A percentile compares a stretch with the other conserved stretches of the same genome.
These are phyloP conservation scores for Dipodomys ordii DNA, from an alignment of 2,113 vertebrate species.

Conservation along the genomic window DNA sequence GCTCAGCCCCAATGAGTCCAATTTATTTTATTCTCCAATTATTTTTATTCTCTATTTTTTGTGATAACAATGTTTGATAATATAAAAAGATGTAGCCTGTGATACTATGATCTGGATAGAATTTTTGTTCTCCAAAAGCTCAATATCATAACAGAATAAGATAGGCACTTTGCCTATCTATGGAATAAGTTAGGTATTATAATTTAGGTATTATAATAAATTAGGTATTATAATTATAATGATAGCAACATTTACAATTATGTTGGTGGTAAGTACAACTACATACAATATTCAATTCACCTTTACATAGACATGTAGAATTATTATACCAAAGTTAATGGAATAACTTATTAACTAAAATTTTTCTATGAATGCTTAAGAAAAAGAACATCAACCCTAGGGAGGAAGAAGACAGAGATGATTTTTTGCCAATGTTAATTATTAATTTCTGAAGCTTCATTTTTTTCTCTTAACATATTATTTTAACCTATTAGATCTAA, in stretches of 20 bases:
- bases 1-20: too few species aligned
- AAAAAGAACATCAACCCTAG: not conserved
- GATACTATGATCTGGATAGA: not conserved
- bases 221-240: not conserved
- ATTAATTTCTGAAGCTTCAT: not conserved
- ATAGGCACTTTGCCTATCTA: constrained; percentile 40
- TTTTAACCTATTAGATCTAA: not conserved
- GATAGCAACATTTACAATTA: not conserved
- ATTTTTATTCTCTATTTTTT: not conserved
- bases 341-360: not conserved
- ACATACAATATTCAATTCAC: not conserved
- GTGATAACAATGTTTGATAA: not conserved
- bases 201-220: constrained; percentile 18
- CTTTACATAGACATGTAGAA: not conserved
- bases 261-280: not conserved
- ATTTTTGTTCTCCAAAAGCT: not conserved
- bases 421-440: not conserved
- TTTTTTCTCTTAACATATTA: not conserved
- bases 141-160: not conserved
- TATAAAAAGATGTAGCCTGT: not conserved
- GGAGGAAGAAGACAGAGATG: not conserved
- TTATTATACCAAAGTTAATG: not conserved
- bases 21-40: too few species aligned
- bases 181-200: not conserved
- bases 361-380: not conserved